Evolutionary conservation across 2,797 vertebrate genomes (phyloP), one percentile per base, ranked within the genome.

Genomic region (Pseudomugil tenellus): DNA sequence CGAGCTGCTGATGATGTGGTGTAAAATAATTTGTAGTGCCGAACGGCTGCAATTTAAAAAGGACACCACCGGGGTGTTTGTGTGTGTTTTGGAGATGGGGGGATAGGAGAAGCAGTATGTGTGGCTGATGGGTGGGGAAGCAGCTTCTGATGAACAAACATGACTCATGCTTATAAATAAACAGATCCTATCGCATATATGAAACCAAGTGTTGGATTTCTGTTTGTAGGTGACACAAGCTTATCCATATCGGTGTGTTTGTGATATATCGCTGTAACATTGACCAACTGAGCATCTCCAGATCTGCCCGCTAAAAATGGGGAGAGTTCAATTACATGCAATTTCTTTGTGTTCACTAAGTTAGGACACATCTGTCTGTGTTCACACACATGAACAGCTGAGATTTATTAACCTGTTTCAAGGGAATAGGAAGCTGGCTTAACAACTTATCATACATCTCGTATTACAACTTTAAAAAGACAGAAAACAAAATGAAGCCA

Each of bases 331-430:
- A 31, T 41, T 63, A 79, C 26, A 57, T 58, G 34, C 35, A 26
- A 46, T 59, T 93, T 92, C 91, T 80, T 85, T 80, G 91, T 92
- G 66, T 72, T 84, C 81, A 65, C 88, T 87, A 90, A 90, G 83
- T 91, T 89, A 76, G 85, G 89, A 91, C 87, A 90, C 89, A 91
- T 92, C 85, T 89, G 89, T 85, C 80, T 67, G 58, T 63, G 46
- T 84, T 81, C 74, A 72, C 76, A 72, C 63, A 43, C 53, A 64
- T 6, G n/a, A n/a, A 56, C 71, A 52, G 62, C 66, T 65, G 68
- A 90, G 89, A 92, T 94, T 93, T 91, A 91, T 90, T 77, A 62
- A 68, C 72, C 63, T 79, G 78, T 90, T 89, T 89, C 79, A 60
- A 34, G 70, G 83, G 83, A 92, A 89, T 86, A 81, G 71, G 67